Evolutionary conservation across 2,888 invertebrate genomes (phyloP).

Genomic region (Lycaena phlaeas): DNA sequence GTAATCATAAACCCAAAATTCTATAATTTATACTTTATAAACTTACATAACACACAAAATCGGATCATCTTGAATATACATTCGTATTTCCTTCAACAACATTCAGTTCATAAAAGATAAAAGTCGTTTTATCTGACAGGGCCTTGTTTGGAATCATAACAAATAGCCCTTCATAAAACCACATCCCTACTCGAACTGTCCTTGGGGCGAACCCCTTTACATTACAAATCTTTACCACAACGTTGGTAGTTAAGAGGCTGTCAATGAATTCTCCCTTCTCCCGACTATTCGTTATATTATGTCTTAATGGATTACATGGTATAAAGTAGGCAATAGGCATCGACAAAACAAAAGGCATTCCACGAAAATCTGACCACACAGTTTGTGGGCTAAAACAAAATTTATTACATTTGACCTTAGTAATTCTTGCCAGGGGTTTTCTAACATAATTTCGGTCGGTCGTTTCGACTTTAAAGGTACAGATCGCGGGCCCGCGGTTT

Average conservation of each 20-base stretch:
- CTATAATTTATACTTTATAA: no score
- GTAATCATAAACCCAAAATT: no score
- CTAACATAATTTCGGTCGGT: conserved; percentile 55
- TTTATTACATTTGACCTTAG: conserved; percentile 71
- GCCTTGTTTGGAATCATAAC: conserved; percentile 69
- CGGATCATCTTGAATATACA: no score
- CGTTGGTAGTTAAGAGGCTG: conserved; percentile 56
- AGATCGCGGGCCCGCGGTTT: conserved; percentile 47
- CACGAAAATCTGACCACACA: conserved; percentile 64
- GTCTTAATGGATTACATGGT: conserved; percentile 67
- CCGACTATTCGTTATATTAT: conserved; percentile 59
- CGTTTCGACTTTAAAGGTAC: conserved; percentile 56
- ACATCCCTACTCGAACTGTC: conserved; percentile 60
- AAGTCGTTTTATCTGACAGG: conserved; percentile 63
- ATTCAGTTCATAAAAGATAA: conserved; percentile 56
- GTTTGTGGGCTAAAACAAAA: conserved; percentile 67
- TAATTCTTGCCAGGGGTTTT: conserved; percentile 65
- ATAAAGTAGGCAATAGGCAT: conserved; percentile 67
- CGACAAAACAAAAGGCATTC: conserved; percentile 63
- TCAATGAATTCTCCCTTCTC: conserved; percentile 57
- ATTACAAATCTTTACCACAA: conserved; percentile 62
- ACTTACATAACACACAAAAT: no score
- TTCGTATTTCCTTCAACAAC: conserved; percentile 41
- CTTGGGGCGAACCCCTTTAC: conserved; percentile 39
- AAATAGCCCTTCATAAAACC: conserved; percentile 69